Conservation (phyloP, 2,113 vertebrate genomes). For the Podarcis muralis region DNA sequence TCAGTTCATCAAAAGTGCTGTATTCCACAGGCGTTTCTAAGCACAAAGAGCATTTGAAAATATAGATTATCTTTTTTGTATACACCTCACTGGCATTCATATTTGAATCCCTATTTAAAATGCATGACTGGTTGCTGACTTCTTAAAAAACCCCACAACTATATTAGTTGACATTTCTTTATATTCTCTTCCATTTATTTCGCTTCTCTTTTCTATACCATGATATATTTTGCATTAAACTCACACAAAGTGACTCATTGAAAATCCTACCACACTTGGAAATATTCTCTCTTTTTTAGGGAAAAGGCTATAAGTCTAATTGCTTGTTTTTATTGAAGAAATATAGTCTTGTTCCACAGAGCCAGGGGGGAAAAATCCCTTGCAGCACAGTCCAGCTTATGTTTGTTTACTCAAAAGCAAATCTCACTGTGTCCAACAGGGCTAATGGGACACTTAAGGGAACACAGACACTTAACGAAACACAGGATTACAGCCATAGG, state of each 20-base stretch:
- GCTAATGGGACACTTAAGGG: background rate
- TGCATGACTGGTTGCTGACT: background rate
- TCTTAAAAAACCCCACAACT: background rate
- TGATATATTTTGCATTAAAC: background rate
- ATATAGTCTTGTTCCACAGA: background rate
- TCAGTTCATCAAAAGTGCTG: background rate
- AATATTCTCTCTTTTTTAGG: background rate
- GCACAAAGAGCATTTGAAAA: background rate
- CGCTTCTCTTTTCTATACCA: background rate
- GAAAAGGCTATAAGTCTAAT: background rate
- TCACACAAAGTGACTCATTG: background rate
- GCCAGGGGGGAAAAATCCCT: no score
- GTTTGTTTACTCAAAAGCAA: background rate
- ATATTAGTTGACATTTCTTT: background rate
- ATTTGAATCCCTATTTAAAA: background rate
- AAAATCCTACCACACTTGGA: background rate
- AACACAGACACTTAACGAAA: background rate
- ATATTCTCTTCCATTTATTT: background rate
- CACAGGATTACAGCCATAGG: background rate
- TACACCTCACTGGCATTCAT: background rate
- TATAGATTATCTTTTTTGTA: background rate
- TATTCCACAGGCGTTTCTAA: background rate
- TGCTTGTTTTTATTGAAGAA: background rate
- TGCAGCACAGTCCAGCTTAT: background rate
- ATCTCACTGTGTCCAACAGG: background rate